Evolutionary conservation across 2,113 vertebrate genomes (phyloP), one percentile per base, ranked within the genome.

Genomic region (Acrocephalus kingi): DNA sequence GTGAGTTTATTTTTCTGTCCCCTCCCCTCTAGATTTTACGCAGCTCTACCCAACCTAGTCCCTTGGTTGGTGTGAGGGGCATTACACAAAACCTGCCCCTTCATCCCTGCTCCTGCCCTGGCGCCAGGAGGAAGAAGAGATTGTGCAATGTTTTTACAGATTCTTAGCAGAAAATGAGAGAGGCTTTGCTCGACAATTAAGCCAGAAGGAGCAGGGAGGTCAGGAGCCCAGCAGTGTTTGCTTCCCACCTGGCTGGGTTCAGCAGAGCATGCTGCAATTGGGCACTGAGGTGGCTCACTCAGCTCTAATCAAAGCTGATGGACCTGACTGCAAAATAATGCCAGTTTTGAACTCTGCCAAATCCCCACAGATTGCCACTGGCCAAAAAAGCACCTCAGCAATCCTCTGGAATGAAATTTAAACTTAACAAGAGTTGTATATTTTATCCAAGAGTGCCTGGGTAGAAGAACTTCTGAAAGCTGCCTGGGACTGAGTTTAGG

Each of bases 51-150:
- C 1, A 1, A 45, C n/a, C 45, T 7, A 35, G 23, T 7, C 15
- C 54, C 35, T 15, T 6, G 24, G 27, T 1, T 48, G 41, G 4
- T 5, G 10, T 22, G 49, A 54, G 2, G 4, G 33, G 23, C 30
- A 4, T 9, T 5, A 55, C 27, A 11, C 3, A 55, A 63, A 67
- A 45, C 22, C 25, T 8, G 8, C 15, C 25, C 37, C 56, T 58
- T 27, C 43, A 39, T 39, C 39, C 39, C 64, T 28, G 46, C 46
- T 10, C 37, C 48, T 33, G n/a, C 68, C 54, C 58, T 20, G 23
- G 31, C 2, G 0, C 8, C 0, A 0, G 28, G 17, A 78, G 46
- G 77, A 66, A 64, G 15, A 63, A 20, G 13, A 73, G 37, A 61
- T 0, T 23, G 33, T 3, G 12, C 28, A 9, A 21, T 9, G 13